Conservation (phyloP, 2,888 invertebrate genomes). For the Myathropa florea region DNA sequence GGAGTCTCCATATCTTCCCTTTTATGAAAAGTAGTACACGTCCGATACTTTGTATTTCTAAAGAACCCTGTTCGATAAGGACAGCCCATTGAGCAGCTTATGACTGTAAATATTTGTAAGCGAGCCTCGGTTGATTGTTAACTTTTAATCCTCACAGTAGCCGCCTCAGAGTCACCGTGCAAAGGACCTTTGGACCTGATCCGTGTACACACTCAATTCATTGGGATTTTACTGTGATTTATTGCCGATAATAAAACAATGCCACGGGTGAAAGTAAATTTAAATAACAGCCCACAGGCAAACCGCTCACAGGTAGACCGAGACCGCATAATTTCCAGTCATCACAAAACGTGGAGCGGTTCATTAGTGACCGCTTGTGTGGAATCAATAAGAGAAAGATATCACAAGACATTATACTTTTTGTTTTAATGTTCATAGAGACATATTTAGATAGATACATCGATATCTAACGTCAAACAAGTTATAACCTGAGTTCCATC, state of each 20-base stretch:
- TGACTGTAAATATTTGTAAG: background rate
- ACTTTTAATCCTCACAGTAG: background rate
- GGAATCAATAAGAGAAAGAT: background rate
- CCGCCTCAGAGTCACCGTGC: background rate
- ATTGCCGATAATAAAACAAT: background rate
- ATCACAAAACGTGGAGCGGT: background rate
- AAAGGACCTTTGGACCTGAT: background rate
- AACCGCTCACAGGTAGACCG: background rate
- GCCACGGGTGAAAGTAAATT: background rate
- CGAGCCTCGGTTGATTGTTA: background rate
- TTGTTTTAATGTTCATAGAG: background rate
- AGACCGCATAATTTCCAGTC: background rate
- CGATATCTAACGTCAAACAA: too few species aligned
- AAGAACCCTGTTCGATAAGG: background rate
- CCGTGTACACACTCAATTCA: background rate
- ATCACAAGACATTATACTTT: background rate
- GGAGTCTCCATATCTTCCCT: too few species aligned
- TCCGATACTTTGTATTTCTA: background rate
- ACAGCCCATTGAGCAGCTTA: background rate
- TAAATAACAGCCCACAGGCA: background rate
- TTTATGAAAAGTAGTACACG: too few species aligned
- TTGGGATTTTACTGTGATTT: background rate
- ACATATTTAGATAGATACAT: too few species aligned
- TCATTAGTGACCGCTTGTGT: background rate
- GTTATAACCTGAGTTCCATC: too few species aligned